Evolutionary conservation across 1,140 invertebrate species (phyloP).

Genomic region (Pogonognathellus flavescens): DNA sequence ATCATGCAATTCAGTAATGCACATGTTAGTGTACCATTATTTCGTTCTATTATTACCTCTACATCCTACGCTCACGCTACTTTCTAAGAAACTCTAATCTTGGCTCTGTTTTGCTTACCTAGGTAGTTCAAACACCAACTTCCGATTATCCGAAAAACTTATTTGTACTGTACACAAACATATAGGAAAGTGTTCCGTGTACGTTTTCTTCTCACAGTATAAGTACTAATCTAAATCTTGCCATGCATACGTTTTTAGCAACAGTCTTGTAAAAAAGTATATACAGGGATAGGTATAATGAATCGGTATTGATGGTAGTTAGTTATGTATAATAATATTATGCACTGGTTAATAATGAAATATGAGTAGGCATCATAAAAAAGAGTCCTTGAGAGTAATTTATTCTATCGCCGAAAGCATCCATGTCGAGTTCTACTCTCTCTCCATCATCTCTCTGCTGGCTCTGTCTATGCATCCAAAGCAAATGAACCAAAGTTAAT

Average conservation of each 20-base stretch:
- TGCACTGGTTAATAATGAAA: too few species aligned
- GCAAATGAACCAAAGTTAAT: slow-evolving; percentile 6
- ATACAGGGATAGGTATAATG: too few species aligned
- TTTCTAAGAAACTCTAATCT: slow-evolving; percentile 28
- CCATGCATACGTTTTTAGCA: too few species aligned
- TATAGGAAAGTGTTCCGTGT: too few species aligned
- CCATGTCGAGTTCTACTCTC: neutral
- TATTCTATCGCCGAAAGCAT: slow-evolving; percentile 31
- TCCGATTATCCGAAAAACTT: slow-evolving; percentile 26
- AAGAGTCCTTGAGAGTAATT: slow-evolving; percentile 31
- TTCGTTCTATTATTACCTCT: slow-evolving; percentile 36
- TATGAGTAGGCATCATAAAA: too few species aligned
- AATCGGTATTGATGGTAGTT: too few species aligned
- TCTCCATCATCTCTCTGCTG: neutral
- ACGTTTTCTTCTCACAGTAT: too few species aligned
- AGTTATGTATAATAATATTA: too few species aligned
- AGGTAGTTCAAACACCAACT: slow-evolving; percentile 1
- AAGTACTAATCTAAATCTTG: too few species aligned
- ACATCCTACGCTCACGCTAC: slow-evolving; percentile 19
- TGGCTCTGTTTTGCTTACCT: neutral
- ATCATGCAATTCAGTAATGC: slow-evolving; percentile 48
- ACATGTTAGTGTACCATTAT: slow-evolving; percentile 44
- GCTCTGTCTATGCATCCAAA: neutral
- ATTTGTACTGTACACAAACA: neutral
- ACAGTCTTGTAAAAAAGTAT: too few species aligned